Base-by-base conservation (phyloP, 2,888 invertebrate genomes). In the Micoletzkya japonica region DNA sequence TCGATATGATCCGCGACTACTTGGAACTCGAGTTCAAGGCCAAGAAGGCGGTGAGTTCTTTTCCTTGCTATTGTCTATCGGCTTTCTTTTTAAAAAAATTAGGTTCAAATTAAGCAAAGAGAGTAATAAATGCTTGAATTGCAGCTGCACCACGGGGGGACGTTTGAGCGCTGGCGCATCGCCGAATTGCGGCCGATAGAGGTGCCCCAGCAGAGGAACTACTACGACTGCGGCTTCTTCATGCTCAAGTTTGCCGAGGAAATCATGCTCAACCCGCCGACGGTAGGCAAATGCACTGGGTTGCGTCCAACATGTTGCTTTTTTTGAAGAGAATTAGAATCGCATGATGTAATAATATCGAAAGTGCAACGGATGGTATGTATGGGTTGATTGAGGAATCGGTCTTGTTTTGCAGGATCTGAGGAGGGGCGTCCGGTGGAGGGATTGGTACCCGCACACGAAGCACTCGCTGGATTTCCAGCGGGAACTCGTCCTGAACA, bases 201-300 rank as follows among this genome's bases (percentile, higher is more conserved):
- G 52, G 26, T 72, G 76, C 97, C 97, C n/a, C 95, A 96, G 86
- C 98, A 98, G 88, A 92, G 91, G 77, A 98, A 98, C 88, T 94
- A 92, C 86, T 93, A 92, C 52, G 98, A 98, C 87, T 98, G 98
- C 87, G 98, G 98, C 0, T 88, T 97, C 20, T 98, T 92, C 87
- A 89, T 97, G 72, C 88, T 98, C 69, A 95, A 97, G 86, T 98
- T 95, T 89, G 94, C 94, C 4, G 96, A 98, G 88, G 92, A 92
- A 73, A 96, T 98, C 57, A 69, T 68, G 49, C 4, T 2, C 0
- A 37, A 56, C 14, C 66, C 66, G 4, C 66, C 66, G 0, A 3
- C 36, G 30, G 50, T 58, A 10, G n/a, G 54, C n/a, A n/a, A 24
- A n/a, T n/a, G 39, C 39, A 39, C 39, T 39, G 39, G 39, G 39